phyloP scores from a whole-genome alignment of 1,140 invertebrate species.

The Drosophila elegans region DNA sequence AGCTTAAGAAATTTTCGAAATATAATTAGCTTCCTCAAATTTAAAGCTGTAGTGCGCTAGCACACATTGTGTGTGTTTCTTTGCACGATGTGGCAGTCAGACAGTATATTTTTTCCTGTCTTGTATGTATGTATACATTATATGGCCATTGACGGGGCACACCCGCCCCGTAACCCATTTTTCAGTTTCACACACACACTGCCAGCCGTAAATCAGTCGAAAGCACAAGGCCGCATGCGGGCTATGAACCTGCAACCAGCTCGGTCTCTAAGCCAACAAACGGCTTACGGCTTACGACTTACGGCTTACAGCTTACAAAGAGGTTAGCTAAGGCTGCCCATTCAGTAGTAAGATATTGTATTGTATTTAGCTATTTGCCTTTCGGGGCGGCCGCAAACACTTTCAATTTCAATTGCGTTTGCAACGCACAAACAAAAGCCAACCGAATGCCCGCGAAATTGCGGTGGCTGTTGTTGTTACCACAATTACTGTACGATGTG shows the following conservation, averaged over 20 bases:
- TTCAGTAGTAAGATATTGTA: slow-evolving; percentile 46
- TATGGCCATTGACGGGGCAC: slow-evolving; percentile 39
- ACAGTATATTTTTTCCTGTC: slow-evolving; percentile 3
- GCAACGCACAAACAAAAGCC: slow-evolving; percentile 28
- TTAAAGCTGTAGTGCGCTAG: slow-evolving; percentile 12
- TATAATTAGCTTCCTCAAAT: slow-evolving; percentile 7
- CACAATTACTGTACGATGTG: slow-evolving; percentile 4
- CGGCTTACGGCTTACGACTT: neutral
- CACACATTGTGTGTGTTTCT: slow-evolving; percentile 1
- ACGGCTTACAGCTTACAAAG: slow-evolving; percentile 12
- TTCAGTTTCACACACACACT: slow-evolving; percentile 17
- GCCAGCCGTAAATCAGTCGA: slow-evolving; percentile 29
- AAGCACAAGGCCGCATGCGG: slow-evolving; percentile 52
- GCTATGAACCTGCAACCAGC: slow-evolving; percentile 51
- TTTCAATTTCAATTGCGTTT: slow-evolving; percentile 81
- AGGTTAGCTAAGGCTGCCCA: slow-evolving; percentile 23
- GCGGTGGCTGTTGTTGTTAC: slow-evolving; percentile 31
- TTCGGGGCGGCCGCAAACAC: slow-evolving; percentile 53
- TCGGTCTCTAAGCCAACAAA: slow-evolving; percentile 22
- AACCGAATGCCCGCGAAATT: slow-evolving; percentile 68
- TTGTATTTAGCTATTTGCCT: slow-evolving; percentile 38
- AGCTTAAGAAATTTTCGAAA: slow-evolving; percentile 15
- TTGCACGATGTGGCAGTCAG: slow-evolving; percentile 13
- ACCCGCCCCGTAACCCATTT: slow-evolving; percentile 50
- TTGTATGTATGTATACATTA: slow-evolving; percentile 16